Percentiles rank a stretch among this genome's conserved stretches.
Evolutionary conservation across 2,113 vertebrate genomes (phyloP).

Genomic region (Guaruba guarouba): DNA sequence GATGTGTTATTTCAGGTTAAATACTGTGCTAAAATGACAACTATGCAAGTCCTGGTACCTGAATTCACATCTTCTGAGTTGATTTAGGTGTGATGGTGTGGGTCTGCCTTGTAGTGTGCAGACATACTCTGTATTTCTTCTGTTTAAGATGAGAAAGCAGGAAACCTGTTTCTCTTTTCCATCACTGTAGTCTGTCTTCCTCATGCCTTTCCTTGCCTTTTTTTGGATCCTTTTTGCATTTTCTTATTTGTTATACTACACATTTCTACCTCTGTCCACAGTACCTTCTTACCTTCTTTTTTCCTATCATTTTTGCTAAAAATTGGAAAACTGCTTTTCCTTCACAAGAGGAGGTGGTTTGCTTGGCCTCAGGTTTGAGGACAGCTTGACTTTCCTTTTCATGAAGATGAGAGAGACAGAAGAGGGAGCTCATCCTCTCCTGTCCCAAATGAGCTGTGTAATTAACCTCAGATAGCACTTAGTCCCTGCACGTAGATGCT

Average conservation of each 20-base stretch:
- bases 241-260: not conserved
- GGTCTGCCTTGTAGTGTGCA: not conserved
- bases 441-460: not conserved
- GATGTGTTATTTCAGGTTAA: not conserved
- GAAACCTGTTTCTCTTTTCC: not conserved
- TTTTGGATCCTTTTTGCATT: not conserved
- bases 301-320: not conserved
- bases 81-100: not conserved
- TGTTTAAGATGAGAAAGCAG: not conserved
- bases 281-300: not conserved
- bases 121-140: not conserved
- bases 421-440: not conserved
- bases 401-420: not conserved
- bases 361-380: not conserved
- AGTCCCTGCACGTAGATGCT: not conserved
- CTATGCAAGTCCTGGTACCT: fast-evolving
- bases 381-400: not conserved
- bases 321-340: not conserved
- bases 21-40: not conserved
- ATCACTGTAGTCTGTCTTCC: not conserved
- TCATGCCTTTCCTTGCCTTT: not conserved
- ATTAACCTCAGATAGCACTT: not conserved
- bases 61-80: not conserved
- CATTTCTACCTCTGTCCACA: not conserved
- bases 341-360: not conserved